Base-by-base conservation (phyloP, 2,888 invertebrate species). In the Caradrina kadenii region DNA sequence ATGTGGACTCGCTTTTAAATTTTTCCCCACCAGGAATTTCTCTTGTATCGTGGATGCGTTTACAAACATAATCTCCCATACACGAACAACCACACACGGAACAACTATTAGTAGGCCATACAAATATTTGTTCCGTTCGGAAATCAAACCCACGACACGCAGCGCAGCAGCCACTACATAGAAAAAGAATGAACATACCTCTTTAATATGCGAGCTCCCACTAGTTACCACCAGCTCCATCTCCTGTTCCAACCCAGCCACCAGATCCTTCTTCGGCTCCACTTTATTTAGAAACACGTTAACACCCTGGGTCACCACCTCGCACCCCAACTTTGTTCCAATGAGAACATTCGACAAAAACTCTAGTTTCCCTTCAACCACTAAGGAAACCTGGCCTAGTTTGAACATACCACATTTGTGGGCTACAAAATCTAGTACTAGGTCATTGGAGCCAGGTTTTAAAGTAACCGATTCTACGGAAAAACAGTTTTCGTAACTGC, bases 201-300 rank as follows among this genome's bases (percentile, higher is more conserved):
- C 93, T 56, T 97, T 96, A 87, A 98, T 97, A 73, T 96, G 96
- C 69, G 97, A 97, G 92, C 98, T 98, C 3, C 98, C 98, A 76
- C 98, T 97, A 0, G 97, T 97, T 19, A 99, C 96, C 53, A 97
- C 96, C 63, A 99, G 88, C 81, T 97, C 97, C 94, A 98, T 97
- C 22, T 97, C 96, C 90, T 98, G 98, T 82, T 97, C 97, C 76
- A 98, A 96, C 0, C 98, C 98, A 0, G 98, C 98, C 8, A 99
- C 96, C 56, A 99, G 94, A 84, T 98, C 98, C 77, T 97, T 97
- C 91, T 94, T 97, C 86, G 91, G 96, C 71, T 91, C 95, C 52
- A 92, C 96, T 80, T 93, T 96, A 91, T 96, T 96, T 79, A 96
- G 87, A 80, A 90, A 95, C 19, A 96, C 95, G 69, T 91, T 94